These are phyloP conservation scores for Macrotus californicus DNA, from an alignment of 2,113 vertebrate genomes.

Conservation along the genomic window DNA sequence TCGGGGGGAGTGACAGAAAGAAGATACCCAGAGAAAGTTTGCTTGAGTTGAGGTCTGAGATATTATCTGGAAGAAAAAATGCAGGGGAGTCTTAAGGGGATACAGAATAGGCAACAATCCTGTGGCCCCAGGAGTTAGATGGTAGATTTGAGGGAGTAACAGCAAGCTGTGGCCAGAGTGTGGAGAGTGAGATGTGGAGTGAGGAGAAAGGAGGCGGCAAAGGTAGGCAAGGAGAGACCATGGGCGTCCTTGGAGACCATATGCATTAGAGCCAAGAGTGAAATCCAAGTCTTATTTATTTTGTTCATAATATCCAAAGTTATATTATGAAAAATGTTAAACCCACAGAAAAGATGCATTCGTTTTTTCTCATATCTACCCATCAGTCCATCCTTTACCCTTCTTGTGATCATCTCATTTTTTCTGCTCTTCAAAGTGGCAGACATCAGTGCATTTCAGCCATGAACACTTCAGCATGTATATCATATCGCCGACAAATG, in stretches of 20 bases:
- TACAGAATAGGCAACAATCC: not conserved
- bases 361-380: not conserved
- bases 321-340: not conserved
- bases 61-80: not conserved
- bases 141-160: not conserved
- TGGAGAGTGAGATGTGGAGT: not conserved
- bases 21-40: not conserved
- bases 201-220: not conserved
- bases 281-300: not conserved
- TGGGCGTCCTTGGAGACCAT: not conserved
- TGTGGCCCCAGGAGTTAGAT: not conserved
- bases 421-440: not conserved
- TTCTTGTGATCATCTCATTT: not conserved
- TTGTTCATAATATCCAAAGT: not conserved
- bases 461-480: not conserved
- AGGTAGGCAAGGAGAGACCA: not conserved
- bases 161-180: not conserved
- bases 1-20: not conserved
- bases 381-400: not conserved
- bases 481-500: accelerated
- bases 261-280: not conserved
- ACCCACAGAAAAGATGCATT: not conserved
- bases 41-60: not conserved
- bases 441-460: no score
- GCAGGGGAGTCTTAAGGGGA: not conserved